Evolutionary conservation across 2,797 vertebrate species (phyloP).

Genomic region (Menidia menidia): DNA sequence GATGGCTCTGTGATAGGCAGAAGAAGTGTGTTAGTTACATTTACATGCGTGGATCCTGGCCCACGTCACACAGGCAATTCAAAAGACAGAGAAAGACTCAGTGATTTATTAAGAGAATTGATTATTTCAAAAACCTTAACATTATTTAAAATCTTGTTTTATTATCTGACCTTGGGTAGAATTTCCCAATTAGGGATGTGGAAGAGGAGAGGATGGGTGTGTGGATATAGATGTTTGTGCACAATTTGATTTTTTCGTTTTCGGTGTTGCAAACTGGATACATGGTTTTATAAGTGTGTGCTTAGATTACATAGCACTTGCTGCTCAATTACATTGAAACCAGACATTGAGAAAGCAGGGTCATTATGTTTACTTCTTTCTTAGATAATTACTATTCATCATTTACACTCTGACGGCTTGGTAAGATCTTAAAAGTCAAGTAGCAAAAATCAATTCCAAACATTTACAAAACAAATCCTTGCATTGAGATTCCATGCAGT

Average conservation of each 20-base stretch:
- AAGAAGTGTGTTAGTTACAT: constrained; percentile 33
- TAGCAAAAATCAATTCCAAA: neutral
- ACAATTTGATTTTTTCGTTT: neutral
- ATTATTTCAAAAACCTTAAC: constrained; percentile 59
- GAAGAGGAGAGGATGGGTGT: neutral
- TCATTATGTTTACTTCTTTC: constrained; percentile 8
- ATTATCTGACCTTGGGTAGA: constrained; percentile 19
- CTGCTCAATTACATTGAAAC: neutral
- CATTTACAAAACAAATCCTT: neutral
- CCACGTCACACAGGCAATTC: constrained; percentile 14
- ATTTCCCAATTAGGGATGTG: constrained; percentile 15
- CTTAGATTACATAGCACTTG: neutral
- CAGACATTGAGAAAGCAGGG: neutral
- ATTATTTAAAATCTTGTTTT: constrained; percentile 52
- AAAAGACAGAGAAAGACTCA: constrained; percentile 29
- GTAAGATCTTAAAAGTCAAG: constrained; percentile 18
- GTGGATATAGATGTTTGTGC: neutral
- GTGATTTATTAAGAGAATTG: constrained; percentile 36
- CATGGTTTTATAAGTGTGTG: neutral
- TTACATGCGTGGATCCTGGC: neutral
- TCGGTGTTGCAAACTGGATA: no score
- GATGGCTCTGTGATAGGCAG: constrained; percentile 61
- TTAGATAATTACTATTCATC: neutral
- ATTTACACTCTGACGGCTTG: neutral
- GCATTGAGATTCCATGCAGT: neutral